Base-by-base conservation (phyloP, 2,797 vertebrate species). In the Pagetopsis macropterus region DNA sequence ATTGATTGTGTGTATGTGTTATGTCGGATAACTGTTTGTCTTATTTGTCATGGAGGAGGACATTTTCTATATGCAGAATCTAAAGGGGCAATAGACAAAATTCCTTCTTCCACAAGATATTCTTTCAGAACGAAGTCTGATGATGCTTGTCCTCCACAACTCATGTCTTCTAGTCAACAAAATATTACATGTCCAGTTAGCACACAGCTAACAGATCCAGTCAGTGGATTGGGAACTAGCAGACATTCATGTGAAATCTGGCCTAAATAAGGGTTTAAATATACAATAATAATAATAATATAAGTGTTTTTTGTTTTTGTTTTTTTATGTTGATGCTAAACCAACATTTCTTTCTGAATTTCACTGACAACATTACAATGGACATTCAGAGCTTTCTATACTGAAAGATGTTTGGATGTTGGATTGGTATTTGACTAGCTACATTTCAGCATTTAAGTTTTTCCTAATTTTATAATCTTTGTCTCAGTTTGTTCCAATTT, bases 21-120 rank as follows among this genome's bases (percentile, higher is more conserved):
- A 9, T 65, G 72, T 59, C 12, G 46, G 17, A 54, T 85, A 77
- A 78, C 75, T 65, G 67, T 78, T 57, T 74, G 75, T 74, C 74
- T 9, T 15, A 60, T 85, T 58, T 80, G 66, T 78, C 21, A 7
- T 14, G 31, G 44, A 63, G 64, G 13, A 75, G 21, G 52, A 73
- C 1, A 4, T 54, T 51, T 37, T 37, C 8, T 9, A 1, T 37
- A 50, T 44, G 48, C 37, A 37, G 52, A 58, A 17, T 21, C 9
- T 49, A 40, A 43, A 2, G 2, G 16, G 12, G 4, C 55, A 50
- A 3, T 9, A 4, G 45, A 41, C 50, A 40, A 8, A 27, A 48
- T 33, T 54, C 46, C 55, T 27, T 6, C 9, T 59, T 37, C 46
- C 1, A 8, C 50, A 13, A 5, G 23, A 56, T 19, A 5, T 11